Base-by-base conservation (phyloP, 2,113 vertebrate species). In the Oreamnos americanus region DNA sequence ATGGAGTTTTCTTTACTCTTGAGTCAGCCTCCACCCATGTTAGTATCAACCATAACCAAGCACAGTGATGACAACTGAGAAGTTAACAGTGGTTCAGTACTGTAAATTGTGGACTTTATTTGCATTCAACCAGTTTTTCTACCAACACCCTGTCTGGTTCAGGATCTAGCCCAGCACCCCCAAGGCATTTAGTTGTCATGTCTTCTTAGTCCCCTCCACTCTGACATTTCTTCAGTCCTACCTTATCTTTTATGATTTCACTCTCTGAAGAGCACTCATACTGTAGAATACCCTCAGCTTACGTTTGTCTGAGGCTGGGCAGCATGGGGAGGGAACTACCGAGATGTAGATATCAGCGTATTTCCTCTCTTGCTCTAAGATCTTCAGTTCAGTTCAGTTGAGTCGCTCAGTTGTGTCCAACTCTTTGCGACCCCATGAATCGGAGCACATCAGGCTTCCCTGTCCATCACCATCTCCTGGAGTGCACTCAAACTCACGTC, bases 321-420 rank as follows among this genome's bases (percentile, higher is more conserved):
- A 60, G 39, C 33, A 5, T 15, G 64, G n/a, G 45, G 15, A 67
- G 33, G 11, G 30, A 11, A 13, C 45, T 23, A 30, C 58, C 1
- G 7, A 55, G 21, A 45, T 62, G 15, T 21, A 23, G 11, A 15
- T n/a, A 28, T 26, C 15, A 36, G 2, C 8, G 7, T n/a, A 25
- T n/a, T 15, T 88, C n/a, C 10, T 76, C 26, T 28, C 30, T 49
- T 33, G 39, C 19, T 33, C 25, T 0, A 28, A 93, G 83, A 86
- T n/a, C 67, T 76, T 47, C 57, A 58, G 57, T 58, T 58, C 57
- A 58, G 57, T 13, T 28, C 57, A 58, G 57, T 58, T 58, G 10
- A 58, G 25, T 28, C 2, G 0, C 25, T 58, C 57, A 12, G 57
- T 26, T 25, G 0, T 26, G 57, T 58, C 25, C 2, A 1, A 12